These are phyloP conservation scores for Halocynthia aurantium DNA, from an alignment of 23 tunicate genomes.

Conservation along the genomic window DNA sequence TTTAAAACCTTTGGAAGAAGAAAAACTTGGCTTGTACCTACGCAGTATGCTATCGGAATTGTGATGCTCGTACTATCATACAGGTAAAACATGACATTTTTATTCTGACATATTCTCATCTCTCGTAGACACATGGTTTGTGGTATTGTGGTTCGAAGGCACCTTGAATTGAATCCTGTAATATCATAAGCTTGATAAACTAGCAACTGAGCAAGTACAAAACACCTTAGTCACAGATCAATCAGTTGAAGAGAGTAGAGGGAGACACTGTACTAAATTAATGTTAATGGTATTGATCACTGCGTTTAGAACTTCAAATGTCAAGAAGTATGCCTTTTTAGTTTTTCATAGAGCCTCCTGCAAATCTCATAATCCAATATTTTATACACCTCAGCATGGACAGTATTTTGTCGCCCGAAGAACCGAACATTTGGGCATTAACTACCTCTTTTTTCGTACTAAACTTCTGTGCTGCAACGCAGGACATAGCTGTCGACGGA, in stretches of 20 bases:
- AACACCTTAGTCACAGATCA: too few relatives aligned
- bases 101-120: too few relatives aligned
- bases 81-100: slow-evolving; percentile 22
- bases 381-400: slow-evolving; percentile 31
- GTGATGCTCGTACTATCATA: slow-evolving; percentile 71
- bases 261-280: too few relatives aligned
- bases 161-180: too few relatives aligned
- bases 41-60: slow-evolving; percentile 73
- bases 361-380: too few relatives aligned
- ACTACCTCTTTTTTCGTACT: slow-evolving; percentile 75
- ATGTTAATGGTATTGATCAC: too few relatives aligned
- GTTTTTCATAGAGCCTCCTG: too few relatives aligned
- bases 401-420: slow-evolving; percentile 27
- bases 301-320: too few relatives aligned
- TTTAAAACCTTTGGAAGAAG: slow-evolving; percentile 73
- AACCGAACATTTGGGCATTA: slow-evolving; percentile 52
- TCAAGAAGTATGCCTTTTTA: too few relatives aligned
- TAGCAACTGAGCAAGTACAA: too few relatives aligned
- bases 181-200: too few relatives aligned
- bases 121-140: neutral
- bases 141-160: neutral
- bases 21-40: slow-evolving; percentile 95
- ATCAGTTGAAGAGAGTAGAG: too few relatives aligned
- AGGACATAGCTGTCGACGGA: slow-evolving; percentile 98
- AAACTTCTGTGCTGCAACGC: slow-evolving; percentile 96